Base-by-base conservation (phyloP, 2,113 vertebrate genomes). In the Mirounga angustirostris region DNA sequence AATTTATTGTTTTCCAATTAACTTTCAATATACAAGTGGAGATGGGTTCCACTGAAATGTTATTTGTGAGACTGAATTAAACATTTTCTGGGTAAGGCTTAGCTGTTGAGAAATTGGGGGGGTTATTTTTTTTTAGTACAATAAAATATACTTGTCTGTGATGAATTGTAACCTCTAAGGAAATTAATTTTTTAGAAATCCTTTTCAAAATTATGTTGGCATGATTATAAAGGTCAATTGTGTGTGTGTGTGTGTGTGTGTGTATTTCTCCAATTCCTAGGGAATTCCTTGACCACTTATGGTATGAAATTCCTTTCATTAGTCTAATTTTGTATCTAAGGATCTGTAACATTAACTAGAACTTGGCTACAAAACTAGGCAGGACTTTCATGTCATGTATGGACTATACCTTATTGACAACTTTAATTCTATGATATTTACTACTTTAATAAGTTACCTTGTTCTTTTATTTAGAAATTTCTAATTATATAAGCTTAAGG, bases 351-450 rank as follows among this genome's bases (percentile, higher is more conserved):
- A 92, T 81, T 86, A 89, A 10, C 91, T 80, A 81, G 19, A 93
- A 69, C 5, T 81, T 80, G 16, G 4, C 18, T 80, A 80, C 5
- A 85, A 95, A 97, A 65, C 8, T 22, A 52, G 6, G n/a, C 58
- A 16, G 7, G 13, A 85, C 16, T 58, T 43, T 93, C 8, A 73
- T 71, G 12, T 59, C 5, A 26, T 91, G 15, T 59, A 56, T 54
- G 24, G 56, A 94, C 24, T 26, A 3, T 63, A 78, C 4, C 19
- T 33, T 58, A 87, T 36, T 28, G 10, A 85, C 9, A 67, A 43
- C 40, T 92, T 46, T 79, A 87, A 54, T 56, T 84, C 43, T 81
- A 74, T 69, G 19, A 52, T 85, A 84, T 95, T 88, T 94, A n/a
- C 4, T 43, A 69, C n/a, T 56, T 89, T 65, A 71, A 56, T 71